Percentiles rank a stretch among this genome's conserved stretches.
Evolutionary conservation across 2,888 invertebrate genomes (phyloP).

Genomic region (Cerceris ruficornis): DNA sequence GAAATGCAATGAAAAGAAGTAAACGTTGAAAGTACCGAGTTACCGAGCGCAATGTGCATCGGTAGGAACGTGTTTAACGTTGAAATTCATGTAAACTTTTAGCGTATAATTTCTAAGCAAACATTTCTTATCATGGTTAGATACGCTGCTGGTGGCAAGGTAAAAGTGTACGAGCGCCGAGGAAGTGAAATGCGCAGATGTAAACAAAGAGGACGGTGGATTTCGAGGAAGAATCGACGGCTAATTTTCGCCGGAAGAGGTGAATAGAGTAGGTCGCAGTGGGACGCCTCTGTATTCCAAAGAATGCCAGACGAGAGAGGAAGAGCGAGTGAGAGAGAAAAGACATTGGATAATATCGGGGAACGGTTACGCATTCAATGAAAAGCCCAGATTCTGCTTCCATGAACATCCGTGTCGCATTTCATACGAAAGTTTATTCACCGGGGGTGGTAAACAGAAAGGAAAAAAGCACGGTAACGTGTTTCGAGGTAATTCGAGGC

Average conservation of each 20-base stretch:
- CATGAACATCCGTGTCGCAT: slow-evolving; percentile 36
- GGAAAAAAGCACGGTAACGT: slow-evolving; percentile 12
- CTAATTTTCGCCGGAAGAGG: slow-evolving; percentile 50
- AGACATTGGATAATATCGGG: slow-evolving; percentile 36
- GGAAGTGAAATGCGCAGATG: slow-evolving; percentile 9
- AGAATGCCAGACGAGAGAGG: slow-evolving; percentile 27
- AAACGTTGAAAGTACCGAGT: no score
- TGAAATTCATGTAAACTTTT: background rate
- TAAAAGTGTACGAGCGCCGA: slow-evolving; percentile 1
- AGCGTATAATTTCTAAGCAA: background rate
- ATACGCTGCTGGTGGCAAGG: slow-evolving; percentile 5
- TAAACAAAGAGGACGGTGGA: slow-evolving; percentile 8
- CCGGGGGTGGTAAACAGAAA: slow-evolving; percentile 23
- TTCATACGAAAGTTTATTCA: slow-evolving; percentile 63
- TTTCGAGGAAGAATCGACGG: slow-evolving; percentile 32
- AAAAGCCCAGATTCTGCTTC: slow-evolving; percentile 29
- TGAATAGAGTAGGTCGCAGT: slow-evolving; percentile 45
- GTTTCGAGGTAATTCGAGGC: slow-evolving; percentile 40
- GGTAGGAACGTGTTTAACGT: no score
- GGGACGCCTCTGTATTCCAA: slow-evolving; percentile 21
- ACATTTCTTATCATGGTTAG: background rate
- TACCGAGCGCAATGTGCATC: no score
- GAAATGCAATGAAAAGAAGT: no score
- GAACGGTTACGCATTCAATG: slow-evolving; percentile 47
- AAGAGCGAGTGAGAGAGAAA: slow-evolving; percentile 5